Base-by-base conservation (phyloP, 2,113 vertebrate genomes). In the Amazona guildingii region DNA sequence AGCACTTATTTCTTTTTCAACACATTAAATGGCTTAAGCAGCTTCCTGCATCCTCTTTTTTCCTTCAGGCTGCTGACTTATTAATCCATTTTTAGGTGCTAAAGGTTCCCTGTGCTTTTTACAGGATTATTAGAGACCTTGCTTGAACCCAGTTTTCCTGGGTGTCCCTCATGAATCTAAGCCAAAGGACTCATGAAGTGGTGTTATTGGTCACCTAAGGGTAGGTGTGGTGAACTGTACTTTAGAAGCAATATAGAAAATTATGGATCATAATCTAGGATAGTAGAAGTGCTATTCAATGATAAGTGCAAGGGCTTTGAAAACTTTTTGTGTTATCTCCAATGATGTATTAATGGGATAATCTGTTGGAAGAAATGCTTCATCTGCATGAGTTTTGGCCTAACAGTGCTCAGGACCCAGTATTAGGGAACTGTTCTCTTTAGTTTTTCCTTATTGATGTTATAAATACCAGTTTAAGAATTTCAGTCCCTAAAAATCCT, bases 311-410 rank as follows among this genome's bases (percentile, higher is more conserved):
- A 31, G 49, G 88, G 59, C 25, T 83, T 63, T 54, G 63, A 74
- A 68, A 83, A 63, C 8, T n/a, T 57, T 17, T n/a, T 83, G 3
- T 92, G 31, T 79, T 95, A 33, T 81, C 73, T 75, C 96, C 78
- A 88, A 55, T 83, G 72, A 83, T 63, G 44, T 24, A 74, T 94
- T 86, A 84, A 86, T 33, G 92, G 77, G 29, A 62, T 43, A 52
- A 95, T 64, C 82, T 93, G 19, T 67, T 84, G 43, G 57, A 66
- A 79, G 74, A 96, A 95, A 93, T 61, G 28, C 28, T 95, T 93
- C 39, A 28, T 76, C 77, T 86, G 21, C 24, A 9, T 79, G 46
- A 33, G n/a, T 51, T 88, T 96, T 80, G 59, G 15, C 41, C 31
- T 74, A 51, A 29, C 13, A 20, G 18, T 51, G 24, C n/a, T 62